Percentiles rank a stretch among this genome's conserved stretches.
Evolutionary conservation across 2,797 vertebrate species (phyloP).

Genomic region (Poliocrania exsul): DNA sequence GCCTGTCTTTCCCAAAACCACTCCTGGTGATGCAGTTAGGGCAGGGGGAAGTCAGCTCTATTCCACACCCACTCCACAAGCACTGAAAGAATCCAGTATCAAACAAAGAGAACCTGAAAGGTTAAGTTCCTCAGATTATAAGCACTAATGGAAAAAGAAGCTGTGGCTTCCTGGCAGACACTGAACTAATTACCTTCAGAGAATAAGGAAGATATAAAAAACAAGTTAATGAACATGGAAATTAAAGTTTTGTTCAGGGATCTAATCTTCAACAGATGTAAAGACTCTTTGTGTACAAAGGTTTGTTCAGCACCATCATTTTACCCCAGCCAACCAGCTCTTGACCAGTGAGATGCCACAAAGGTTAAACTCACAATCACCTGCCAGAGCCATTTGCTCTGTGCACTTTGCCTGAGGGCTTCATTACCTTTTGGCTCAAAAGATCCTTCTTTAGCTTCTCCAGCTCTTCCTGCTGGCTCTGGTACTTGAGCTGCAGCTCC

Average conservation of each 20-base stretch:
- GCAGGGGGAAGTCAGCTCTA: neutral
- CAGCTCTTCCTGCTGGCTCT: conserved; percentile 90
- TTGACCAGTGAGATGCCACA: neutral
- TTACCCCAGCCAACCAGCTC: neutral
- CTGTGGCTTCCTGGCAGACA: neutral
- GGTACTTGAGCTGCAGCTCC: conserved; percentile 84
- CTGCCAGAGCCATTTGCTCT: neutral
- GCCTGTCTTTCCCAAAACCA: neutral
- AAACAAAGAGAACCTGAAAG: neutral
- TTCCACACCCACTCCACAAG: neutral
- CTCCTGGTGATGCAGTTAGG: neutral
- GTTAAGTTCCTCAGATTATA: neutral
- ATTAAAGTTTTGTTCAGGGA: neutral
- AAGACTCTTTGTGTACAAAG: neutral
- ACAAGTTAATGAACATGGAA: neutral
- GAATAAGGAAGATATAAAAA: neutral
- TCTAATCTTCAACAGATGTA: neutral
- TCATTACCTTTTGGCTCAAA: conserved; percentile 88
- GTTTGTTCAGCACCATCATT: neutral
- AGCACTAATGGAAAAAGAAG: neutral
- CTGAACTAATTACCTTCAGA: neutral
- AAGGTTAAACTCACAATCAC: neutral
- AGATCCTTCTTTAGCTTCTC: conserved; percentile 86
- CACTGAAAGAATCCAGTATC: neutral
- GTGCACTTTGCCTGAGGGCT: neutral